Base-by-base conservation (phyloP, 2,113 vertebrate species). In the Misgurnus anguillicaudatus region DNA sequence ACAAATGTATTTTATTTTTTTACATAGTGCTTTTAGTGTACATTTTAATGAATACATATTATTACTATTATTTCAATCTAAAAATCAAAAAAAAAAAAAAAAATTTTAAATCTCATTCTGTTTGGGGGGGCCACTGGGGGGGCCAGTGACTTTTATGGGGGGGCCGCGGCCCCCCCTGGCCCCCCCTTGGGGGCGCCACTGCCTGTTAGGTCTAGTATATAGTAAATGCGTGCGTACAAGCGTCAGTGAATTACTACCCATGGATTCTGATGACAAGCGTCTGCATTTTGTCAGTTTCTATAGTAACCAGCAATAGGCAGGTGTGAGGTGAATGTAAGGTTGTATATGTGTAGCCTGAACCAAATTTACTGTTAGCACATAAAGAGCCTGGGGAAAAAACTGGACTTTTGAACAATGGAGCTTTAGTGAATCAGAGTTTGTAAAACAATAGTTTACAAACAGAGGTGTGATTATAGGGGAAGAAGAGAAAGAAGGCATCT, bases 271-370 rank as follows among this genome's bases (percentile, higher is more conserved):
- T 45, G 58, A 73, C n/a, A 53, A 39, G 45, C 19, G 58, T 62
- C 71, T 71, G 48, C 47, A 14, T 80, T 71, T 73, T 82, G 73
- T 82, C 75, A 77, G 84, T 85, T 83, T 77, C 84, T 82, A 85
- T 85, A 82, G 84, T 70, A 80, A 85, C 84, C 81, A 68, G 61
- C 51, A 79, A 77, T 55, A 41, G 68, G 78, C 73, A 80, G 81
- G 80, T 82, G 80, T 82, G 77, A 77, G 80, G 74, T 83, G 48
- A 64, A 78, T 78, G 64, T 80, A 64, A 58, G 73, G 68, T 72
- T 73, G 77, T 64, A 62, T 78, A 47, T 66, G 45, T 62, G 63
- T 73, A 45, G 41, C 57, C 47, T 31, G 38, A 21, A 41, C 19
- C 80, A 41, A 24, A 16, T 79, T 78, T 79, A 79, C 71, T 76